Percentiles rank a stretch among this genome's conserved stretches.
Evolutionary conservation across 2,888 invertebrate species (phyloP).

Genomic region (Chymomyza caudatula): DNA sequence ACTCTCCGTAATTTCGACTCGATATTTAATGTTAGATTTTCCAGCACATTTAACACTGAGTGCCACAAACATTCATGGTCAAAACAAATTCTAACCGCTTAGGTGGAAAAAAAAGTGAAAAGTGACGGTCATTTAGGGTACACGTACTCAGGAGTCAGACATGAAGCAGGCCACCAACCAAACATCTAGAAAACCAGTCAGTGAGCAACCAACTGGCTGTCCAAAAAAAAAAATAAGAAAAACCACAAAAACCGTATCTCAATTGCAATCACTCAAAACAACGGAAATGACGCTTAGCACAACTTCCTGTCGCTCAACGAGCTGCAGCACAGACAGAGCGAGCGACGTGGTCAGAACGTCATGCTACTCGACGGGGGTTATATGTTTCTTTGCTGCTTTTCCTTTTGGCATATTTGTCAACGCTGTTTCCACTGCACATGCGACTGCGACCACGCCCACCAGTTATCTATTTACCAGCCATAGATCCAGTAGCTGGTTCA

Average conservation of each 20-base stretch:
- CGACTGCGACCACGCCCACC: constrained; percentile 42
- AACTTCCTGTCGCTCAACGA: constrained; percentile 68
- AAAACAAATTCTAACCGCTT: constrained; percentile 24
- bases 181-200: constrained; percentile 3
- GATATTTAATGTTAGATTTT: constrained; percentile 31
- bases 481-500: neutral
- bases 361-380: constrained; percentile 9
- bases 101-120: constrained; percentile 27
- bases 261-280: constrained; percentile 74
- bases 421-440: constrained; percentile 49
- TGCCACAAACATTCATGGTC: neutral
- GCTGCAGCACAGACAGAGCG: constrained; percentile 39
- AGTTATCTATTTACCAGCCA: constrained; percentile 21
- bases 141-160: constrained; percentile 19
- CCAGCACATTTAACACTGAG: constrained; percentile 23
- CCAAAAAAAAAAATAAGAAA: constrained; percentile 32
- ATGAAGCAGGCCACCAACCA: constrained; percentile 8
- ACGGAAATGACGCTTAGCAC: constrained; percentile 74
- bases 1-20: constrained; percentile 11
- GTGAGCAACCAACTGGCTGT: neutral
- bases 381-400: neutral
- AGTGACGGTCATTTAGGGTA: constrained; percentile 14
- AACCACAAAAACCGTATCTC: constrained; percentile 71
- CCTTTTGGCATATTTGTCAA: constrained; percentile 70
- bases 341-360: constrained; percentile 7